Base-by-base conservation (phyloP, 2,797 vertebrate genomes). In the Alosa sapidissima region DNA sequence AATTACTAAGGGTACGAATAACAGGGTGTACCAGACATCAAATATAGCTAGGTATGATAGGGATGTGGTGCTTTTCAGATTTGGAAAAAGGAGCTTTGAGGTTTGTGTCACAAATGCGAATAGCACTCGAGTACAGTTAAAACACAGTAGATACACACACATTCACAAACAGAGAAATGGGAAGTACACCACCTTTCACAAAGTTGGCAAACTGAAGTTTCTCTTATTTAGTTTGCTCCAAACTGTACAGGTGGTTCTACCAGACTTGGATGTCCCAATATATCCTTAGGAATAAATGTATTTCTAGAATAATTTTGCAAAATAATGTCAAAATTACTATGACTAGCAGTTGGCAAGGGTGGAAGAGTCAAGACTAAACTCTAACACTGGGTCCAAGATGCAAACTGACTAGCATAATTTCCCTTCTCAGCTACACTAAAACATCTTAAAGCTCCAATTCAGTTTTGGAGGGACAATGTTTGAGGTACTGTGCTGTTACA, bases 111-210 rank as follows among this genome's bases (percentile, higher is more conserved):
- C 36, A 47, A 62, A 62, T 16, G 68, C 7, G 33, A 75, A 41
- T 19, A 75, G 48, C 81, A 82, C 52, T 51, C 45, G 54, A 52
- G 81, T 28, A 82, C 72, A 78, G 72, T 16, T 41, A 16, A 75
- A 75, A 45, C 72, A 78, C 72, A 78, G 72, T 45, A 47, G 16
- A 78, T 78, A 78, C 72, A 78, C 16, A 78, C 16, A 78, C 19
- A 78, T 21, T 47, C 72, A 78, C 72, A 78, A 45, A 78, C 72
- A 78, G 14, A 78, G 5, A 10, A 62, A 47, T 45, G 72, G 41
- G 14, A 78, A 47, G 41, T 47, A 21, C 72, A 78, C 72, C 60
- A 65, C 60, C n/a, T 28, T 65, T 24, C 55, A 60, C 55, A n/a
- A 60, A n/a, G 55, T 19, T n/a, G 55, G 55, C 19, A 58, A 58